Evolutionary conservation across 2,888 invertebrate genomes (phyloP), one percentile per base, ranked within the genome.

Genomic region (Oscheius onirici): DNA sequence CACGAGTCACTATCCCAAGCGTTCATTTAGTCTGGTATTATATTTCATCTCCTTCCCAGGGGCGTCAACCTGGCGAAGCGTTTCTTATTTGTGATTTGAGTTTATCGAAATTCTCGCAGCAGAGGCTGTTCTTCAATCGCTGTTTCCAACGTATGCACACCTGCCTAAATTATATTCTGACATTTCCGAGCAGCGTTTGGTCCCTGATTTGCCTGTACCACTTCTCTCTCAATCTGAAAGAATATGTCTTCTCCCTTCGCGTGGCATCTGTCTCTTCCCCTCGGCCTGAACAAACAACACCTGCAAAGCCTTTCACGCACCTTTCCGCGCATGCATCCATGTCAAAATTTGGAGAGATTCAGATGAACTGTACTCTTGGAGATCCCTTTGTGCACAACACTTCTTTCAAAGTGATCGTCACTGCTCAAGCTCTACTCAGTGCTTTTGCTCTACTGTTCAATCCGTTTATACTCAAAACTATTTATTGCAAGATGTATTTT

Each of bases 331-430:
- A 17, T 6, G 24, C 24, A 3, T 24, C 22, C 24, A 20, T 24
- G 20, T 24, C 26, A 13, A 55, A 55, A 15, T 34, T 34, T 34
- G 34, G 34, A 34, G 34, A 34, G 34, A 34, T 63, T 49, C 26
- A 63, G 63, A 63, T 63, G 63, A 63, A 63, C 46, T 63, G 63
- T 28, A 26, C 63, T 17, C 49, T 63, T 1, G 63, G 63, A 28
- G 63, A 63, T 13, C 63, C 63, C 3, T 63, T 49, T 34, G 49
- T 63, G 3, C 17, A 24, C 13, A 17, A 63, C 34, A 20, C 46
- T 6, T 24, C 63, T 1, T 26, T 63, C 28, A 63, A 63, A 28
- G 26, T 63, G 0, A 46, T 63, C 13, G 49, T 63, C 26, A 46
- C 49, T 1, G 49, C 15, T 8, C 63, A 63, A 26, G 63, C 63